phyloP scores from a whole-genome alignment of 2,888 invertebrate genomes.

The Drosophila parthenogenetica region DNA sequence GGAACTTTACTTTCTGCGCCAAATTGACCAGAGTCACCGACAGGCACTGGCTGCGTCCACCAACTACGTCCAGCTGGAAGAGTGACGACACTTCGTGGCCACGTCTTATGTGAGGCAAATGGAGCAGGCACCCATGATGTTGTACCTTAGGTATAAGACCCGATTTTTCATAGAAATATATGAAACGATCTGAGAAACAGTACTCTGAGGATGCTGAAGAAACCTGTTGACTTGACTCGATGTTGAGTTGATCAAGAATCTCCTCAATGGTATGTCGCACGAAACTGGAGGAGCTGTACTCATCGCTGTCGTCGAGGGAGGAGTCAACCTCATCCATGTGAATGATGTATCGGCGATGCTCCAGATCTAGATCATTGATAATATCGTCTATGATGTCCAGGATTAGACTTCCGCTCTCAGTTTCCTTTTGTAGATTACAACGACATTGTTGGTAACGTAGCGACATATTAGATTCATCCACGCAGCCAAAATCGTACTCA shows the following conservation, averaged over 20 bases:
- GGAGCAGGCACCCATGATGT: constrained; percentile 47
- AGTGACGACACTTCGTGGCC: constrained; percentile 51
- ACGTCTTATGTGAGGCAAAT: constrained; percentile 53
- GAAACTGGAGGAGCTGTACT: constrained; percentile 44
- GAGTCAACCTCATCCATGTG: constrained; percentile 12
- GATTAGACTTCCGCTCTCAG: constrained; percentile 51
- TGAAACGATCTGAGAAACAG: constrained; percentile 64
- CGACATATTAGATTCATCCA: constrained; percentile 67
- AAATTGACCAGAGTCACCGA: constrained; percentile 74
- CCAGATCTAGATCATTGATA: constrained; percentile 70
- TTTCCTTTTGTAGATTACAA: constrained; percentile 51
- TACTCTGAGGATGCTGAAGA: constrained; percentile 70
- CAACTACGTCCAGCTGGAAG: constrained; percentile 73
- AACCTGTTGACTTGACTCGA: constrained; percentile 74
- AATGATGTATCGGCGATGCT: constrained; percentile 58
- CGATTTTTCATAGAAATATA: constrained; percentile 76
- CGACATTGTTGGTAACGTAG: constrained; percentile 69
- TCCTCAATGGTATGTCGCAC: constrained; percentile 55
- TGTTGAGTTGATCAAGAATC: constrained; percentile 61
- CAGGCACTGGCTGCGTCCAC: constrained; percentile 68
- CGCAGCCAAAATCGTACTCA: constrained; percentile 67
- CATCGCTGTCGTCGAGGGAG: constrained; percentile 5
- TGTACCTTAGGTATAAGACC: constrained; percentile 52
- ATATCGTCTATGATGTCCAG: constrained; percentile 71
- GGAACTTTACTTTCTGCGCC: constrained; percentile 65